These are phyloP conservation scores for Xiphydria camelus DNA, from an alignment of 2,888 invertebrate species.

Conservation along the genomic window DNA sequence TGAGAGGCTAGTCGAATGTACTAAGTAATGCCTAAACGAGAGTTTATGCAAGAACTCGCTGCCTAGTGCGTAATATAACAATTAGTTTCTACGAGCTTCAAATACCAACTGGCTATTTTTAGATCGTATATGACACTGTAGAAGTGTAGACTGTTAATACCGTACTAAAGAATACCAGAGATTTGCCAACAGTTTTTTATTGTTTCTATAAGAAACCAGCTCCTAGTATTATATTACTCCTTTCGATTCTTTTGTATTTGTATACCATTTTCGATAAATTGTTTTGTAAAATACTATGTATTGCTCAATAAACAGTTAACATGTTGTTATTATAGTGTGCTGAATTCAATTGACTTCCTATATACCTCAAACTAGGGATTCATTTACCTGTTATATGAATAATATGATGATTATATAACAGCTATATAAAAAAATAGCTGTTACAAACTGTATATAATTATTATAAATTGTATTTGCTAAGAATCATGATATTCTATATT, in stretches of 20 bases:
- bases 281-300: slow-evolving; percentile 20
- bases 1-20: too few species aligned
- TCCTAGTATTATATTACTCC: background rate
- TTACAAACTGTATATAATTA: too few species aligned
- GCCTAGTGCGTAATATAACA: background rate
- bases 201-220: background rate
- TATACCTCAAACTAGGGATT: too few species aligned
- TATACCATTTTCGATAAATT: slow-evolving; percentile 17
- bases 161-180: slow-evolving; percentile 3
- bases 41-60: too few species aligned
- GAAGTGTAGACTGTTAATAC: slow-evolving; percentile 15
- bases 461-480: too few species aligned
- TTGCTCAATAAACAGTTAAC: slow-evolving; percentile 26
- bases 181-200: slow-evolving; percentile 14
- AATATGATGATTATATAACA: too few species aligned
- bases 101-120: slow-evolving; percentile 14
- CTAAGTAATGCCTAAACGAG: too few species aligned
- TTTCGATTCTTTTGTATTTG: slow-evolving; percentile 12
- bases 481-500: too few species aligned
- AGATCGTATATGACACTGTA: slow-evolving; percentile 10
- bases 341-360: too few species aligned
- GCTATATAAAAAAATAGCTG: too few species aligned
- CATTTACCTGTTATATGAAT: too few species aligned
- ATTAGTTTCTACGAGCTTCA: slow-evolving; percentile 7
- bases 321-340: slow-evolving; percentile 20